Base-by-base conservation (phyloP, 2,797 vertebrate genomes). In the Yasuhikotakia modesta region DNA sequence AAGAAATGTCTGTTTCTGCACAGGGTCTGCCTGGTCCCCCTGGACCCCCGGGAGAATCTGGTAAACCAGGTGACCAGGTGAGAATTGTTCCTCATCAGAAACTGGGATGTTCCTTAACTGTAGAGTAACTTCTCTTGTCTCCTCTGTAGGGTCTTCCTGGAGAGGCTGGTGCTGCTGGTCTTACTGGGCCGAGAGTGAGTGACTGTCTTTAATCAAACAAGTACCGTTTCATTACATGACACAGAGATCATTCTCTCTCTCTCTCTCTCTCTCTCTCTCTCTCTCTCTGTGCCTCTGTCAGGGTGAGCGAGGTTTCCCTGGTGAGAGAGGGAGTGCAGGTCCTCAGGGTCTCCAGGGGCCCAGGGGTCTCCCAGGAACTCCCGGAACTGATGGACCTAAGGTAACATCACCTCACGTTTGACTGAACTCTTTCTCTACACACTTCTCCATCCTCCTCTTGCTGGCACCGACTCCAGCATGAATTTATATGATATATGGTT, bases 271-370 rank as follows among this genome's bases (percentile, higher is more conserved):
- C 64, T 63, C 24, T 79, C 14, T 86, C 66, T n/a, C n/a, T n/a
- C 43, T 76, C 17, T 70, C 83, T 79, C 32, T 84, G 50, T 84
- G 14, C 69, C 64, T 63, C 24, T 79, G 16, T 86, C 66, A 99
- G 97, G 97, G 97, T 1, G 97, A 99, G 84, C 95, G 97, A 50
- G 97, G 97, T 70, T 99, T 99, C 94, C 96, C 96, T 64, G 96
- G 96, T 58, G 96, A 98, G 90, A 95, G 97, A n/a, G 97, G 97
- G 68, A 91, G 95, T 81, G 93, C 95, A 0, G 97, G 97, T 0
- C 2, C 96, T 55, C 97, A 98, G 85, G 97, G 97, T 83, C 94
- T 98, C 61, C 96, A 96, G 85, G 97, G 97, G n/a, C 83, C 94
- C 39, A 96, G 97, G 1, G 97, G 97, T 84, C 92, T 99, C 83